phyloP scores from a whole-genome alignment of 2,888 invertebrate species.

The Invenusta paracnida region DNA sequence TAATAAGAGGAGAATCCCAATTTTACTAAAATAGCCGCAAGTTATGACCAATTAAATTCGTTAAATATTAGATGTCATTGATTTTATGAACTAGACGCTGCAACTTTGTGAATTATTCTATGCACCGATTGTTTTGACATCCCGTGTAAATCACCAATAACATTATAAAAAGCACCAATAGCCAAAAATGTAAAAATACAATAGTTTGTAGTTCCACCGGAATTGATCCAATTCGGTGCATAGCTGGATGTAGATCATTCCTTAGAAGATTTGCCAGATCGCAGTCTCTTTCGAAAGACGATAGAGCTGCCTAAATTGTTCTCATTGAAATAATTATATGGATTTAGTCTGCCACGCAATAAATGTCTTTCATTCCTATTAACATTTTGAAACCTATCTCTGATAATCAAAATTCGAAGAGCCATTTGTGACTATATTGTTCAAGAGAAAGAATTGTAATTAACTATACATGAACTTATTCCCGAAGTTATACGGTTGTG shows the following conservation, averaged over 20 bases:
- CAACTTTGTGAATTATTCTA: background rate
- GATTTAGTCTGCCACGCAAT: background rate
- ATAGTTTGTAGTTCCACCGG: background rate
- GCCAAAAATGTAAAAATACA: background rate
- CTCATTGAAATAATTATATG: background rate
- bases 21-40: too few relatives aligned
- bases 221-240: background rate
- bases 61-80: too few relatives aligned
- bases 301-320: too few relatives aligned
- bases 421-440: background rate
- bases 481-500: background rate
- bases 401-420: background rate
- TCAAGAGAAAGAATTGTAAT: too few relatives aligned
- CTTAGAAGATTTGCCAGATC: background rate
- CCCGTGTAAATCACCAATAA: background rate
- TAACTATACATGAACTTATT: background rate
- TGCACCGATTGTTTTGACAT: background rate
- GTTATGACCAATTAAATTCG: too few relatives aligned
- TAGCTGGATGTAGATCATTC: background rate
- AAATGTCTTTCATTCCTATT: background rate
- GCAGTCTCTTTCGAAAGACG: too few relatives aligned
- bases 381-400: background rate
- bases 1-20: too few relatives aligned
- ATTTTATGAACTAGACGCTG: too few relatives aligned
- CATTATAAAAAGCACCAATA: background rate